phyloP scores from a whole-genome alignment of 2,797 vertebrate species.

The Mormyrus proboscirostris region DNA sequence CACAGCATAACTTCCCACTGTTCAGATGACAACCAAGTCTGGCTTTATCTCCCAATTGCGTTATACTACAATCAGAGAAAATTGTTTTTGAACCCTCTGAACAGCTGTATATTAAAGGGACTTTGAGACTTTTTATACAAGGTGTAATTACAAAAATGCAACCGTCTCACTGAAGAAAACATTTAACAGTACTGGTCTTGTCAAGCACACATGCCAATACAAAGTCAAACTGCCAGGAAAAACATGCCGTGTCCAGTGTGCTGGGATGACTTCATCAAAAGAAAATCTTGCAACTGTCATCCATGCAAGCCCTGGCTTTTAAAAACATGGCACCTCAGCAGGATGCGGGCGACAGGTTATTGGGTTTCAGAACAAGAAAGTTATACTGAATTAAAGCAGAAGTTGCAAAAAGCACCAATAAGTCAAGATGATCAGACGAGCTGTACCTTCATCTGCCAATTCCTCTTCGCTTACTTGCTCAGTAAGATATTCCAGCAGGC shows the following conservation, averaged over 20 bases:
- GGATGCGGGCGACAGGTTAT: not conserved
- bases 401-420: not conserved
- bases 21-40: not conserved
- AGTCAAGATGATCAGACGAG: not conserved
- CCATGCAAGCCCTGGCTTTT: slow-evolving; percentile 10
- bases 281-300: not conserved
- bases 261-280: slow-evolving; percentile 18
- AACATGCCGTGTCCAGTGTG: slow-evolving; percentile 29
- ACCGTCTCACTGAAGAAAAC: not conserved
- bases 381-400: not conserved
- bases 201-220: slow-evolving; percentile 11
- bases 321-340: slow-evolving; percentile 22
- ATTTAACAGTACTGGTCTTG: not conserved
- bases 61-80: not conserved
- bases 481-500: slow-evolving; percentile 86
- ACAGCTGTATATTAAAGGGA: not conserved
- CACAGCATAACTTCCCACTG: not conserved
- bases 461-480: slow-evolving; percentile 74
- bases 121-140: not conserved
- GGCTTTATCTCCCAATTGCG: not conserved
- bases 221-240: slow-evolving; percentile 15
- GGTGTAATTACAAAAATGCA: not conserved
- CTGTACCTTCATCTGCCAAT: slow-evolving; percentile 65
- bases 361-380: not conserved
- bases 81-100: not conserved